Base-by-base conservation (phyloP, 2,797 vertebrate genomes). In the Allenopithecus nigroviridis region DNA sequence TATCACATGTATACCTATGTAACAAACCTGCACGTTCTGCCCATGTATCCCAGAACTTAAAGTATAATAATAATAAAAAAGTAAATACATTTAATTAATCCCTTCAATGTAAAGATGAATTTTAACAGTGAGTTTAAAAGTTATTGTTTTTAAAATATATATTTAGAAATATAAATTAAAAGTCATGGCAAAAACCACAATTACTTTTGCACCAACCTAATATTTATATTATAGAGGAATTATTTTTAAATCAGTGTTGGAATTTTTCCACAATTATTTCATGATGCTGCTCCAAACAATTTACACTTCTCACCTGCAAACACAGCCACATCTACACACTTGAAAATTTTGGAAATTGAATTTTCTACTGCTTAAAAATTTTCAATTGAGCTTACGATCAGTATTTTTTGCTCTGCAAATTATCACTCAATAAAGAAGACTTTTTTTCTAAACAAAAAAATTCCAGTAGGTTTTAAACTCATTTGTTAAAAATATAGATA, bases 341-440 rank as follows among this genome's bases (percentile, higher is more conserved):
- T 85, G 21, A 76, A 94, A 94, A 70, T 41, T 33, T 16, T 43
- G 8, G 17, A 68, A 74, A 75, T 68, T 53, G 72, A 74, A 57
- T 59, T 95, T 89, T 84, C 5, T 75, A 86, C 36, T 76, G 33
- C 19, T 96, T 88, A 85, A 86, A 90, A 95, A 80, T 33, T 7
- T 39, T 91, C 30, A 33, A 22, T 7, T 95, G 61, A 76, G 41
- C 19, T 70, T 76, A 55, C n/a, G 5, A 83, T 84, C 9, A 92
- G 9, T 28, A 7, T 30, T 70, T 76, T 84, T 95, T 72, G 55
- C 24, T 93, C 11, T 61, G 2, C 6, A 72, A 79, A 10, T 79
- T 92, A 72, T 48, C 76, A 68, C 2, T 22, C 2, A 24, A 46
- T 28, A 70, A 43, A 81, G 85, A n/a, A 48, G 17, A 16, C 53